These are phyloP conservation scores for Rhinichthys klamathensis DNA, from an alignment of 2,113 vertebrate genomes.

Conservation along the genomic window DNA sequence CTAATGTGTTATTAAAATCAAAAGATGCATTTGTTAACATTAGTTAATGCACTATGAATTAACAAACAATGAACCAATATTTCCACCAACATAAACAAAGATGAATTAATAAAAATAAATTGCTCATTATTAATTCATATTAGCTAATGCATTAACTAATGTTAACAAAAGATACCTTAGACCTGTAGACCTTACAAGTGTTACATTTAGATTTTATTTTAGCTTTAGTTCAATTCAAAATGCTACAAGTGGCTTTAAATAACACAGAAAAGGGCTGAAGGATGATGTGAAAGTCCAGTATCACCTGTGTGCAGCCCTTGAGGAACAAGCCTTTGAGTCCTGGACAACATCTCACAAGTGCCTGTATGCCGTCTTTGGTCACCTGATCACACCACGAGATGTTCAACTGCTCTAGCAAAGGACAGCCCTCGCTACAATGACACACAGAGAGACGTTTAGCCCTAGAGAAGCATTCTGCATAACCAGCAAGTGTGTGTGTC, in stretches of 20 bases:
- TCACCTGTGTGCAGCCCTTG: conserved; percentile 97
- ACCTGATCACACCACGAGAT: conserved; percentile 99
- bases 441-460: conserved; percentile 41
- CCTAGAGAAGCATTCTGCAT: not conserved
- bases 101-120: no score
- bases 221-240: no score
- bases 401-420: conserved; percentile 93
- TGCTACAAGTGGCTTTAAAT: not conserved
- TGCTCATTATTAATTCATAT: no score
- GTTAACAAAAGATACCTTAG: no score
- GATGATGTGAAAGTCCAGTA: not conserved
- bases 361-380: conserved; percentile 97
- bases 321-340: conserved; percentile 92
- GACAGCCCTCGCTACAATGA: conserved; percentile 91
- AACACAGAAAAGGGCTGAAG: not conserved
- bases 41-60: no score
- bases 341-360: conserved; percentile 90
- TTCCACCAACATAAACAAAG: no score
- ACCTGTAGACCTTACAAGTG: no score
- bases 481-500: not conserved
- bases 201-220: no score
- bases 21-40: no score
- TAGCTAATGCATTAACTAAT: no score
- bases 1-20: no score
- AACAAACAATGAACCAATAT: no score